Base-by-base conservation (phyloP, 2,113 vertebrate genomes). In the Menidia beryllina region DNA sequence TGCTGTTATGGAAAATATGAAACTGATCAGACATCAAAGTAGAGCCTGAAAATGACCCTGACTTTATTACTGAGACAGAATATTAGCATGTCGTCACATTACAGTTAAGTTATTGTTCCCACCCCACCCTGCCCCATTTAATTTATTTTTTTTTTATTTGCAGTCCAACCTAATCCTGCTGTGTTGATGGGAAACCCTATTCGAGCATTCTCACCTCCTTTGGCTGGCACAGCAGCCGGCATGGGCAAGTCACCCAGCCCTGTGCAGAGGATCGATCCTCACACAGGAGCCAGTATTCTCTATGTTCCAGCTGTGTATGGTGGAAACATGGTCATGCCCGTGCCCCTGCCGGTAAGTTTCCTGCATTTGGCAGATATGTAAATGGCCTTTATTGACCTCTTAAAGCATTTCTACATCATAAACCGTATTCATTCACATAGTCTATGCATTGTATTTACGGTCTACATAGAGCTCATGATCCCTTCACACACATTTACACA, bases 261-360 rank as follows among this genome's bases (percentile, higher is more conserved):
- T 47, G 98, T 99, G 89, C 98, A 99, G 91, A 95, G 97, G 91
- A 96, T 99, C 89, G 98, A 99, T 89, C 97, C 98, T 72, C 97
- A 99, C 85, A 97, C 96, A 49, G 98, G 96, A 75, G 95, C 98
- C 87, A 98, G 97, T 87, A 98, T 99, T 90, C 95, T 99, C 20
- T 99, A 99, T 17, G 97, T 99, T 85, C 98, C 98, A 72, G 98
- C 97, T 58, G 96, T 99, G 83, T 99, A 99, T 81, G 96, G 98
- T 90, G 97, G 97, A 87, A 99, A 99, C 86, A 96, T 99, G 95
- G 97, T 99, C 87, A 98, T 99, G 98, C 95, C 97, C 83, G 94
- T 99, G 95, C 97, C 98, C 91, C 95, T 99, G 83, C 96, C 96
- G 77, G 97, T 99, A 93, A 96, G 98, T 88, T 55, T 47, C 10